Conservation (phyloP, 2,888 invertebrate species). For the Schizotus pectinicornis region DNA sequence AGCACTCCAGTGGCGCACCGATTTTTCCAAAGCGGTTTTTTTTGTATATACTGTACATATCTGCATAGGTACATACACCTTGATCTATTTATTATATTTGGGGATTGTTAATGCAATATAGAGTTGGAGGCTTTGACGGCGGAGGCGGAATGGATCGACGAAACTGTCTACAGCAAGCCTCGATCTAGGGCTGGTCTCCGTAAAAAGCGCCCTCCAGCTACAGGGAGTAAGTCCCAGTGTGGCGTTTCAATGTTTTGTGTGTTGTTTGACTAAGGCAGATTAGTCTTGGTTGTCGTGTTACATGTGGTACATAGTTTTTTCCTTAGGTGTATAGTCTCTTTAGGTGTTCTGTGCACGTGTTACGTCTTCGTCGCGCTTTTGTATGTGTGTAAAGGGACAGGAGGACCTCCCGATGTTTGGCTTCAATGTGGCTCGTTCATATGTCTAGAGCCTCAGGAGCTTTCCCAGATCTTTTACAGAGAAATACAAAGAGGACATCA, state of each 20-base stretch:
- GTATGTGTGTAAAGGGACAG: slow-evolving; percentile 7
- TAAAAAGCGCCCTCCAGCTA: slow-evolving; percentile 38
- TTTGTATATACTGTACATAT: slow-evolving; percentile 7
- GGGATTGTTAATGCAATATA: slow-evolving; percentile 3
- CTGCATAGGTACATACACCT: neutral
- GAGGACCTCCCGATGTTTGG: no score
- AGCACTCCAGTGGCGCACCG: neutral
- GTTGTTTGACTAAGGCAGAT: slow-evolving; percentile 9
- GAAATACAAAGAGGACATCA: no score
- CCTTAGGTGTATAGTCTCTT: slow-evolving; percentile 31
- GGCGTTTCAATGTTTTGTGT: slow-evolving; percentile 9
- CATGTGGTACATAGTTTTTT: slow-evolving; percentile 4
- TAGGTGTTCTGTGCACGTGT: slow-evolving; percentile 11
- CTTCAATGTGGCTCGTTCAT: no score
- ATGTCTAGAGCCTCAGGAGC: no score
- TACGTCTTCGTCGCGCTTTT: slow-evolving; percentile 6
- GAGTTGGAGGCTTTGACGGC: slow-evolving; percentile 30
- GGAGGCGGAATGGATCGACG: slow-evolving; percentile 47
- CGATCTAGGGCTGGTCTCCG: slow-evolving; percentile 36
- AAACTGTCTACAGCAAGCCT: slow-evolving; percentile 28
- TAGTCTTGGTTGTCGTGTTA: neutral
- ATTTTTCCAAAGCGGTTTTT: neutral
- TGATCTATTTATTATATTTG: no score
- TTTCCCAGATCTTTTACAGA: no score
- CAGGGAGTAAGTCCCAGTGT: slow-evolving; percentile 49